phyloP scores from a whole-genome alignment of 2,797 vertebrate species.

The Acrossocheilus fasciatus region DNA sequence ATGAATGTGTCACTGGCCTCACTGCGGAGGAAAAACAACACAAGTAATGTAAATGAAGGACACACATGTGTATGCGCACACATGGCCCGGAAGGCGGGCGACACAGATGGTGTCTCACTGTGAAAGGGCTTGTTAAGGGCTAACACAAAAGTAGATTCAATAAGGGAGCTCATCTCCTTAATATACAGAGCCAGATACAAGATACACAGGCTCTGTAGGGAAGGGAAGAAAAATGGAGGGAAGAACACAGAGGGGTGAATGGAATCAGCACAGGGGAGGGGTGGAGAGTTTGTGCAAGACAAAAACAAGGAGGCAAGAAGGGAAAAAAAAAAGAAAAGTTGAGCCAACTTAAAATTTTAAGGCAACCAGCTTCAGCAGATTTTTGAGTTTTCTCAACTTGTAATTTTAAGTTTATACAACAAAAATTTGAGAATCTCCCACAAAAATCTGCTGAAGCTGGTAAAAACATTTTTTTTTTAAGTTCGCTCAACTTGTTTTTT shows the following conservation, averaged over 20 bases:
- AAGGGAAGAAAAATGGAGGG: conserved; percentile 14
- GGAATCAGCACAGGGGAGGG: conserved; percentile 40
- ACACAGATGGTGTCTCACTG: conserved; percentile 71
- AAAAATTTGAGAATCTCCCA: too few species aligned
- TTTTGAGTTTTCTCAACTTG: too few species aligned
- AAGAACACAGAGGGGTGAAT: conserved; percentile 33
- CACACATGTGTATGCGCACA: conserved; percentile 4
- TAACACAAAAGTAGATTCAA: conserved; percentile 67
- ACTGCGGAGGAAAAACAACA: conserved; percentile 29
- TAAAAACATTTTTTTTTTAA: too few species aligned
- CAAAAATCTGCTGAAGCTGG: too few species aligned
- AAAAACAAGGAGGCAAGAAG: conserved; percentile 3
- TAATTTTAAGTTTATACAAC: too few species aligned
- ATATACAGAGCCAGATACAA: conserved; percentile 56
- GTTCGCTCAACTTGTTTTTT: too few species aligned
- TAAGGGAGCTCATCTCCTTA: conserved; percentile 70
- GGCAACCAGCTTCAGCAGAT: too few species aligned
- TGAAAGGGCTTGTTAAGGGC: conserved; percentile 71
- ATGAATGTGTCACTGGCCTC: conserved; percentile 39
- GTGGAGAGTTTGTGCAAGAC: conserved; percentile 19
- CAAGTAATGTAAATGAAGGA: conserved; percentile 36
- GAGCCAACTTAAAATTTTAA: too few species aligned
- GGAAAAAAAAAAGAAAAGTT: too few species aligned
- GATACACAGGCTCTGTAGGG: conserved; percentile 28
- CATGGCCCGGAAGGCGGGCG: conserved; percentile 64